Base-by-base conservation (phyloP, 2,113 vertebrate genomes). In the Prochilodus magdalenae region DNA sequence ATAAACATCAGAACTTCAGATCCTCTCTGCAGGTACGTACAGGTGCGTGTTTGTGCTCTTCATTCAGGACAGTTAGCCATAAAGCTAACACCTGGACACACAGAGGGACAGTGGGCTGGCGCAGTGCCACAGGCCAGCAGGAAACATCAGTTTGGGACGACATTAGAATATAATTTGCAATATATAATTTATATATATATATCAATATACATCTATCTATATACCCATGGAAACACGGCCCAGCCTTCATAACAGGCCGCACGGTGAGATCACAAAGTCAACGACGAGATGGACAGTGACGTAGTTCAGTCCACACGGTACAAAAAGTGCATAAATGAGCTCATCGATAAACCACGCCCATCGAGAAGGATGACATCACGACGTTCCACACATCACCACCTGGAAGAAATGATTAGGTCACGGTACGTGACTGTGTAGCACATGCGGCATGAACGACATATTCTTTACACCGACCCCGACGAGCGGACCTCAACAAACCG, bases 241-340 rank as follows among this genome's bases (percentile, higher is more conserved):
- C 27, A 14, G 20, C 49, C 80, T 51, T 22, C 22, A 57, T 33
- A 71, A 72, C 74, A n/a, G 57, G 78, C 75, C 65, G 76, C 57
- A 73, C 30, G 29, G 53, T 81, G 65, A 82, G n/a, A 80, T 67
- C 73, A 83, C 49, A 36, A 86, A 44, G 80, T 66, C 72, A 66
- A 80, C 84, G 62, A 49, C 70, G 12, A 60, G 26, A 82, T 24
- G 51, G 49, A 73, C 75, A 67, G 72, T 86, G 81, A 74, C 79
- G 69, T 29, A 73, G 71, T 75, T 79, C 53, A 65, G 78, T 66
- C 62, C 24, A 83, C 71, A 24, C 18, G 30, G 67, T 86, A 86
- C 84, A 83, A 60, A 86, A 86, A 83, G 81, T 86, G 81, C 84
- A 86, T 86, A 72, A 77, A 84, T 15, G 33, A 82, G n/a, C 49